Evolutionary conservation across 2,888 invertebrate species (phyloP), one percentile per base, ranked within the genome.

Genomic region (Parascotia fuliginaria): DNA sequence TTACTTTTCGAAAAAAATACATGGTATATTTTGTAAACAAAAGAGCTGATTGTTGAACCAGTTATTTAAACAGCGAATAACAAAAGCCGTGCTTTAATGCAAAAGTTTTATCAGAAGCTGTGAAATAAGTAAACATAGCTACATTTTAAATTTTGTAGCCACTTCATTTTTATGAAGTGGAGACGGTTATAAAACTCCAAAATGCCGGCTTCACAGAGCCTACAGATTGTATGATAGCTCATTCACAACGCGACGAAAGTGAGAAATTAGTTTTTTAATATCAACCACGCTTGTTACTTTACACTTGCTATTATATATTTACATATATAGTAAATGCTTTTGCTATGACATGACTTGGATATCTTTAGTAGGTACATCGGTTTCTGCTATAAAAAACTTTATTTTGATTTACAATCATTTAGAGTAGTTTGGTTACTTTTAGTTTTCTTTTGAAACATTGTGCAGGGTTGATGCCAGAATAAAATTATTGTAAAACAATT

Each of bases 231-330:
- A 36, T 37, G 60, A 55, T 59, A 41, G 59, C 59, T 55, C 66
- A 69, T 65, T 66, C 66, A 65, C 31, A 52, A 46, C 48, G 44
- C 44, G 37, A 33, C 39, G 52, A 41, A 48, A 51, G 41, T 33
- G 53, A 56, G 52, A 65, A 66, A 66, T 66, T 66, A 69, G 69
- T 59, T 66, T 66, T 69, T 69, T 65, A 69, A 66, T 66, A 66
- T 44, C 43, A 3, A 7, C 24, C 7, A 24, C 24, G 7, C 5
- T 19, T 19, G 19, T n/a, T n/a, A n/a, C n/a, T n/a, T n/a, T n/a
- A n/a, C n/a, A 19, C 50, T 40, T 33, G 36, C 34, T 45, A 50
- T 34, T n/a, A 11, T 11, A 38, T 56, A 28, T 66, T 63, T 59
- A 49, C 13, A 42, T 22, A 37, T 11, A 29, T 29, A 11, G 4